These are phyloP conservation scores for Melanerpes aurifrons DNA, from an alignment of 2,113 vertebrate species.

Conservation along the genomic window DNA sequence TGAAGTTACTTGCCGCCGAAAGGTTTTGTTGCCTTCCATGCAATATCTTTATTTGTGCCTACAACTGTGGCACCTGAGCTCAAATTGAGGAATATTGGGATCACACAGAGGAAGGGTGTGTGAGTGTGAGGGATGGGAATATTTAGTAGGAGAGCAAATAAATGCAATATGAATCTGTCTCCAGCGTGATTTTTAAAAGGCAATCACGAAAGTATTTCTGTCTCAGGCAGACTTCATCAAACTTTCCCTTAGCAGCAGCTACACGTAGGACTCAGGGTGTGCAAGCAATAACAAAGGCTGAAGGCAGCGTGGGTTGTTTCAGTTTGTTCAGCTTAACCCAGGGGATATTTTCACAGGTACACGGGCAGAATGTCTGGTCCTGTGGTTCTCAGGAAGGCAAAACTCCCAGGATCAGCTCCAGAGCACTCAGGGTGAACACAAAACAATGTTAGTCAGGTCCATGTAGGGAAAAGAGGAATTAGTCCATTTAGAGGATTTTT, in stretches of 20 bases:
- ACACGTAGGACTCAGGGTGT: neutral
- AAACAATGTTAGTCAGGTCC: neutral
- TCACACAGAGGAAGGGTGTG: neutral
- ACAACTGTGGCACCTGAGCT: neutral
- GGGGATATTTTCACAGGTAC: slow-evolving; percentile 18
- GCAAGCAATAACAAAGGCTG: neutral
- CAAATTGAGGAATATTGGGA: neutral
- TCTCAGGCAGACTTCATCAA: neutral
- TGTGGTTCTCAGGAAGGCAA: neutral
- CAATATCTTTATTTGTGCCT: neutral
- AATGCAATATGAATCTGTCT: neutral
- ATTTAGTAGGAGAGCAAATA: neutral
- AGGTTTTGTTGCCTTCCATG: neutral
- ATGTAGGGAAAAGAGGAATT: neutral
- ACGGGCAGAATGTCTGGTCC: neutral
- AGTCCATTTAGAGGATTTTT: slow-evolving; percentile 18
- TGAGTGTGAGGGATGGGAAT: neutral
- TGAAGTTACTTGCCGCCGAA: neutral
- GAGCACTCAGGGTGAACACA: neutral
- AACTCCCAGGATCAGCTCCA: neutral
- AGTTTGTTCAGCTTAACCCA: neutral
- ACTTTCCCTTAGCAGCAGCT: neutral
- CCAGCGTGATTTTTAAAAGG: neutral
- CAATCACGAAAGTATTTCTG: neutral
- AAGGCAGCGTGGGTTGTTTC: neutral